Evolutionary conservation across 2,113 vertebrate genomes (phyloP).

Genomic region (Hemicordylus capensis): DNA sequence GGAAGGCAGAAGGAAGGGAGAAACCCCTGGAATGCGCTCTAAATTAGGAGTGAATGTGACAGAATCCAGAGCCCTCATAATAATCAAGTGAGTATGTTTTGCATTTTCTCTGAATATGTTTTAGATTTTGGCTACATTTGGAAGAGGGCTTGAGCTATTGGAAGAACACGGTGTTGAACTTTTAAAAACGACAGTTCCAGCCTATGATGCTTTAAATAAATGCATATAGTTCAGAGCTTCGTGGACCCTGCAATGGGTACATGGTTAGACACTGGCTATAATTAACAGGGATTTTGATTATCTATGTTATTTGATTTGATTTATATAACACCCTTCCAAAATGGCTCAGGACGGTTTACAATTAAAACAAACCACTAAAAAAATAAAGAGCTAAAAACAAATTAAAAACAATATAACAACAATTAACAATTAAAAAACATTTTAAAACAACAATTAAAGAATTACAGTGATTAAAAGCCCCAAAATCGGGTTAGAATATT

Average conservation of each 20-base stretch:
- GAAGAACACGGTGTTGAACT: conserved; percentile 65
- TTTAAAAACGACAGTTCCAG: conserved; percentile 63
- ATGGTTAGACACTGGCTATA: conserved; percentile 35
- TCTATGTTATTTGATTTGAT: not conserved
- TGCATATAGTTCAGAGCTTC: conserved; percentile 62
- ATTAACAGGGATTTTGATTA: conserved; percentile 38
- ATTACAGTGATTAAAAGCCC: too few relatives aligned
- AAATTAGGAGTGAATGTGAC: conserved; percentile 75
- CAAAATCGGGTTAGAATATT: too few relatives aligned
- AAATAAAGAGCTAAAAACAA: too few relatives aligned
- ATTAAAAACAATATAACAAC: too few relatives aligned
- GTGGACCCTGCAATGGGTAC: conserved; percentile 54
- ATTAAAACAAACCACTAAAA: too few relatives aligned
- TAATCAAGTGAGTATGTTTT: conserved; percentile 75
- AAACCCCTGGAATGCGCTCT: conserved; percentile 73
- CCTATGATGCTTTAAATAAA: conserved; percentile 65
- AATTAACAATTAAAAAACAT: too few relatives aligned
- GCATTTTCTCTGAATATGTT: conserved; percentile 73
- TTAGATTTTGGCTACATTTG: conserved; percentile 66
- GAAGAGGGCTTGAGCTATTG: conserved; percentile 65
- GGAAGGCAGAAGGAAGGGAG: conserved; percentile 66
- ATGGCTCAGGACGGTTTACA: too few relatives aligned
- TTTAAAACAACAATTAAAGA: too few relatives aligned
- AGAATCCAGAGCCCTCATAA: conserved; percentile 70
- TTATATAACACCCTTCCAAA: too few relatives aligned